Evolutionary conservation across 1,140 invertebrate species (phyloP), one percentile per base, ranked within the genome.

Genomic region (Steinernema khuongi): DNA sequence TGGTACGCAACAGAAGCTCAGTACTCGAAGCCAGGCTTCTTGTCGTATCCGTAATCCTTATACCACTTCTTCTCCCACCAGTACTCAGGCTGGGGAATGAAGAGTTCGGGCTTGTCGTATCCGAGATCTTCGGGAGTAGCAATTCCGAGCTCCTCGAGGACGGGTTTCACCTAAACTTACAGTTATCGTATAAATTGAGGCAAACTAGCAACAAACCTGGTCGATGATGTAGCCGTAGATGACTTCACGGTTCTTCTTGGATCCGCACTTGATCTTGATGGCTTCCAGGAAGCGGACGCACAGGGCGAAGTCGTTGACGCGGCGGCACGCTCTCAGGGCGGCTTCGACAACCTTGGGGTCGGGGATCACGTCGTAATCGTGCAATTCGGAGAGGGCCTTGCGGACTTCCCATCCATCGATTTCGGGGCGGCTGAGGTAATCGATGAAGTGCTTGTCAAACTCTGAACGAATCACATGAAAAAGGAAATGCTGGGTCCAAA

Each of bases 341-440:
- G 96, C 92, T 81, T 90, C 90, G 70, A 98, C 90, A 78, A 99
- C 92, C 85, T 90, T 91, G 70, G 96, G 96, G 85, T 98, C 95
- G 1, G 96, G 95, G 43, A 99, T 90, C 78, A 94, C 88, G 89
- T 99, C 96, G 69, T 74, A 80, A 60, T 83, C 76, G 50, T 76
- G 73, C 26, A 83, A 74, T 68, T 85, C 81, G 67, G 81, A 73
- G 26, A 85, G 43, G 29, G 81, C 83, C 79, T 86, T 85, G 19
- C 96, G 90, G 75, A 96, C 89, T 88, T 97, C 94, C 96, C 96
- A 99, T 43, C 91, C 91, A 88, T 98, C 96, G 85, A 98, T 93
- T 80, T 97, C 92, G 44, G 89, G 88, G 68, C 92, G 89, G 85
- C 90, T 92, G 88, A 98, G 94, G 86, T 90, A 97, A 28, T 83